These are phyloP conservation scores for Leptopilina syphax DNA, from an alignment of 2,888 invertebrate genomes.

Conservation along the genomic window DNA sequence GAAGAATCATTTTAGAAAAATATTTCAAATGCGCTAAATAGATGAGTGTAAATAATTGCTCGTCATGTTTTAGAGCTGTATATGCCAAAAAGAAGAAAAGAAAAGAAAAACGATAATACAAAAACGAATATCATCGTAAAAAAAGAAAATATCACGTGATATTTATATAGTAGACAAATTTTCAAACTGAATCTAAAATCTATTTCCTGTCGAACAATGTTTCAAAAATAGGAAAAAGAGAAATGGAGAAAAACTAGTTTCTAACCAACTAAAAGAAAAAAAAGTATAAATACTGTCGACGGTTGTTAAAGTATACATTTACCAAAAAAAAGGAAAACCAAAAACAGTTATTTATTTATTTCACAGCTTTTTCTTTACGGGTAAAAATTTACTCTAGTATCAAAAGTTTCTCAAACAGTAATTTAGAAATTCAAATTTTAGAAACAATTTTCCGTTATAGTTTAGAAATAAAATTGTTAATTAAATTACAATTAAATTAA, in stretches of 20 bases:
- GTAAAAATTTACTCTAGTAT: too few species aligned
- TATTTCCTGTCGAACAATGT: slow-evolving; percentile 3
- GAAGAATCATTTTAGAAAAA: background rate
- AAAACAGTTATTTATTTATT: too few species aligned
- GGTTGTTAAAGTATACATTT: slow-evolving; percentile 30
- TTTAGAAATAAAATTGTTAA: too few species aligned
- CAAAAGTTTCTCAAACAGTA: background rate
- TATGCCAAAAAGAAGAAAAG: background rate
- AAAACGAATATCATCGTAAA: slow-evolving; percentile 1
- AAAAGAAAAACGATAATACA: background rate
- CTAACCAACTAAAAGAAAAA: background rate
- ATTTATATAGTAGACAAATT: slow-evolving; percentile 23
- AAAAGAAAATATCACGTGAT: background rate
- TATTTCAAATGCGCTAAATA: slow-evolving; percentile 1
- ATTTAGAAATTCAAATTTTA: too few species aligned
- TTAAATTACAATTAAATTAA: too few species aligned
- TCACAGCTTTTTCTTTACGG: too few species aligned
- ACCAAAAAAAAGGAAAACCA: background rate
- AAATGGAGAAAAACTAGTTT: slow-evolving; percentile 33
- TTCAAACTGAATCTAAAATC: slow-evolving; percentile 36
- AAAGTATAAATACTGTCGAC: slow-evolving; percentile 7
- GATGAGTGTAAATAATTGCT: background rate
- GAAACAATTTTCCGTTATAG: too few species aligned
- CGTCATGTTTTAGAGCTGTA: background rate
- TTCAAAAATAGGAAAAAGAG: slow-evolving; percentile 5